These are phyloP conservation scores for Platynereis dumerilii DNA, from an alignment of 2,888 invertebrate genomes.

Conservation along the genomic window DNA sequence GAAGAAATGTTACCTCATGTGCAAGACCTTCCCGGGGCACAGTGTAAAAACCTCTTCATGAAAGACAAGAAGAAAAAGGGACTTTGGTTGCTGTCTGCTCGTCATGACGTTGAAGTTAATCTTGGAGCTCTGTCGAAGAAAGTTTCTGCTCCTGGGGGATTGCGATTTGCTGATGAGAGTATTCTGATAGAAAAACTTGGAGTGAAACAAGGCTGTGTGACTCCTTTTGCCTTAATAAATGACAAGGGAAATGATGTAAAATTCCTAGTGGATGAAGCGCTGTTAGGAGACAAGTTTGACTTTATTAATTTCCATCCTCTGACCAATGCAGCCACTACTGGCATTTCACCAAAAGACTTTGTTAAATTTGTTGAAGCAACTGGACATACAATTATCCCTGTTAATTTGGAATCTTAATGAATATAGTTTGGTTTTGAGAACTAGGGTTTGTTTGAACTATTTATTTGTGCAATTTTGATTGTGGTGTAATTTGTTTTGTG, in stretches of 20 bases:
- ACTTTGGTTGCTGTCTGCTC: conserved; percentile 57
- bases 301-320: conserved; percentile 59
- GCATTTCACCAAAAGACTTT: conserved; percentile 31
- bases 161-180: conserved; percentile 59
- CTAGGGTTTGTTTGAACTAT: no score
- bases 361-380: conserved; percentile 31
- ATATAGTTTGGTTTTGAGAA: no score
- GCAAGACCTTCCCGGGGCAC: conserved; percentile 48
- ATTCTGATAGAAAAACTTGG: conserved; percentile 55
- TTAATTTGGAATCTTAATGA: conserved; percentile 35
- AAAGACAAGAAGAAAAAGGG: conserved; percentile 59
- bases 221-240: conserved; percentile 59
- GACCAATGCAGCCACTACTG: conserved; percentile 51
- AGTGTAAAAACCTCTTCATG: conserved; percentile 62
- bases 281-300: conserved; percentile 45
- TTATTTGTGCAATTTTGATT: no score
- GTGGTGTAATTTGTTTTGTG: no score
- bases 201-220: conserved; percentile 60
- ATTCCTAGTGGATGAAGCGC: conserved; percentile 47
- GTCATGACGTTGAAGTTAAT: conserved; percentile 55
- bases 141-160: conserved; percentile 52
- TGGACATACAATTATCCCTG: conserved; percentile 25
- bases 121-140: conserved; percentile 56
- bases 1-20: conserved; percentile 57
- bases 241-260: conserved; percentile 53